Percentiles rank a stretch among this genome's conserved stretches.
phyloP scores from a whole-genome alignment of 2,888 invertebrate genomes.

The Unio pictorum region DNA sequence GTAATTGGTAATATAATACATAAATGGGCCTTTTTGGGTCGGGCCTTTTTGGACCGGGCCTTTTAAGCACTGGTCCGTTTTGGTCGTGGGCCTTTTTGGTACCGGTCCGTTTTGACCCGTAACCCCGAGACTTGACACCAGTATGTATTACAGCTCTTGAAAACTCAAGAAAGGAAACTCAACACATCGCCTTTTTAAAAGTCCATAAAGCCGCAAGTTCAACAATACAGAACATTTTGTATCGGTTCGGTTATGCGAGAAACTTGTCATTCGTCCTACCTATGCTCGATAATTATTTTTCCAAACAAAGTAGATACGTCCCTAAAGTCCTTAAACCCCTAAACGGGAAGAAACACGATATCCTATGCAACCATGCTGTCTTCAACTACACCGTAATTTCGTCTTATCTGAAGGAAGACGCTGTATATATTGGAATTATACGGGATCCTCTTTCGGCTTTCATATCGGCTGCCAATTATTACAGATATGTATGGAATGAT shows the following conservation, averaged over 20 bases:
- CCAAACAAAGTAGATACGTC: background rate
- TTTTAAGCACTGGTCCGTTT: no score
- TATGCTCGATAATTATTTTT: background rate
- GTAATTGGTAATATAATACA: no score
- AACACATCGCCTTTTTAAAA: slow-evolving; percentile 14
- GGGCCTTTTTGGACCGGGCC: no score
- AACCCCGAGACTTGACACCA: no score
- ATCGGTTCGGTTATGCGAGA: slow-evolving; percentile 6
- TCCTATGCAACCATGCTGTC: slow-evolving; percentile 11
- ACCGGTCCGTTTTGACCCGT: no score
- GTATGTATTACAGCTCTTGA: no score
- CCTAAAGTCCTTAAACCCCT: background rate
- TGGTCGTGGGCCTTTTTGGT: no score
- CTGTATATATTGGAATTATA: slow-evolving; percentile 9
- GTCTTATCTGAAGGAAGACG: slow-evolving; percentile 1
- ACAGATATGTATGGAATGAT: slow-evolving; percentile 1
- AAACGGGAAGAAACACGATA: slow-evolving; percentile 5
- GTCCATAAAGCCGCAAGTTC: slow-evolving; percentile 17
- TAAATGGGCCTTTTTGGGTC: no score
- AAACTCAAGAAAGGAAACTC: background rate
- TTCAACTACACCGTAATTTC: slow-evolving; percentile 6
- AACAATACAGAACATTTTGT: slow-evolving; percentile 13
- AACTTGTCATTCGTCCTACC: slow-evolving; percentile 11
- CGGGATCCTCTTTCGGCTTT: slow-evolving; percentile 5
- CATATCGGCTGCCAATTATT: slow-evolving; percentile 9